Conservation (phyloP, 2,797 vertebrate species). For the Malurus leucopterus region DNA sequence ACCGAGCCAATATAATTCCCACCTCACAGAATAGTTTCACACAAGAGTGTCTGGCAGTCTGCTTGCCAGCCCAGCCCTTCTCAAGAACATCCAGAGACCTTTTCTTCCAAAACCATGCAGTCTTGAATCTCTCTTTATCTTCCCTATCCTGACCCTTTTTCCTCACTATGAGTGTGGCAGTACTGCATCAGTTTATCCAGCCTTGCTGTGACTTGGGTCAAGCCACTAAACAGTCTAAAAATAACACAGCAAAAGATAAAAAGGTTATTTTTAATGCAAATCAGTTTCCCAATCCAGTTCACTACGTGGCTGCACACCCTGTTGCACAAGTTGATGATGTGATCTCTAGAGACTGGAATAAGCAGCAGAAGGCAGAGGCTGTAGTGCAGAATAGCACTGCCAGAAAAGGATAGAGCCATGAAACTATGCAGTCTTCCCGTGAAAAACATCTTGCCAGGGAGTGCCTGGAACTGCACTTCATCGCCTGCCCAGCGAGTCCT, state of each 20-base stretch:
- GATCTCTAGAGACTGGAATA: neutral
- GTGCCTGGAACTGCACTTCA: neutral
- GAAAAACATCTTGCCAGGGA: neutral
- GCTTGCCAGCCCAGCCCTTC: neutral
- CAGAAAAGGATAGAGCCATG: neutral
- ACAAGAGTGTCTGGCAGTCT: neutral
- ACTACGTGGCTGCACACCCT: rapidly evolving
- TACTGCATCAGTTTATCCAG: neutral
- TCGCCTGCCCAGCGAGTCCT: neutral
- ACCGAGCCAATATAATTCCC: neutral
- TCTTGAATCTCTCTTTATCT: neutral
- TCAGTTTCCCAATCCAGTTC: neutral
- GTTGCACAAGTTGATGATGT: neutral
- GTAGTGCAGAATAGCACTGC: neutral
- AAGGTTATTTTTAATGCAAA: neutral
- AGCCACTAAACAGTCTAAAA: neutral
- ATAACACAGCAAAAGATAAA: neutral
- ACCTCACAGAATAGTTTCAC: neutral
- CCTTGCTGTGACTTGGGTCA: neutral
- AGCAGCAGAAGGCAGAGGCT: neutral
- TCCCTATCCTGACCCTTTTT: neutral
- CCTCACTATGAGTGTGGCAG: neutral
- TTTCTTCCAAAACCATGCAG: neutral
- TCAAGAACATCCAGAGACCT: neutral
- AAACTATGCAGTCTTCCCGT: neutral